phyloP scores from a whole-genome alignment of 2,797 vertebrate species.

The Corythornis leucogaster region DNA sequence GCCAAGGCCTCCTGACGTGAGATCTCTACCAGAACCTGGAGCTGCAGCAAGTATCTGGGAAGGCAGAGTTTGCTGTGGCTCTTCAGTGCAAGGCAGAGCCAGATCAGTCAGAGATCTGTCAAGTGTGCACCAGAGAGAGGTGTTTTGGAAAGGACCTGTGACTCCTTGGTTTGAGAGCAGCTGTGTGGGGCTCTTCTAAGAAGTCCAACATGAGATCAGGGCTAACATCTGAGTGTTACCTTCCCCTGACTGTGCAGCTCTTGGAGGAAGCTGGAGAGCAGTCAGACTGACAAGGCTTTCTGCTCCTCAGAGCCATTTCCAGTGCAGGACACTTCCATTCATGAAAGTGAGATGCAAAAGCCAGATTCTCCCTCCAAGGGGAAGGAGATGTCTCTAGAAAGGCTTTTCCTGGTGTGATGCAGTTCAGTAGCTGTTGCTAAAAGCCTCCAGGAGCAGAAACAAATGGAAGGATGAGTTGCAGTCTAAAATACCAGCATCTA shows the following conservation, averaged over 20 bases:
- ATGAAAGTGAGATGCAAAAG: background rate
- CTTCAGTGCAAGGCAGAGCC: background rate
- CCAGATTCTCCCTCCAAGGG: background rate
- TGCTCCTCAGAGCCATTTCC: background rate
- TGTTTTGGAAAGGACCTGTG: background rate
- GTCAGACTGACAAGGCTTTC: background rate
- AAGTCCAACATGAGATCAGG: background rate
- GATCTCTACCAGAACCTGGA: background rate
- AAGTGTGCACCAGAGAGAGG: background rate
- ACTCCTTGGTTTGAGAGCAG: background rate
- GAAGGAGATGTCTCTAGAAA: background rate
- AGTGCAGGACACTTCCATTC: background rate
- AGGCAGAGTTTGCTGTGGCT: background rate
- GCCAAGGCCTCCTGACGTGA: background rate
- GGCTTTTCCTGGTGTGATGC: background rate
- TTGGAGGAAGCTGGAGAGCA: background rate
- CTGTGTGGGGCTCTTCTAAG: background rate
- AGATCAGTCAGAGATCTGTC: background rate
- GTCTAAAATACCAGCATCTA: background rate
- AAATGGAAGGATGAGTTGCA: background rate
- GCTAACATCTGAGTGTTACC: fast-evolving
- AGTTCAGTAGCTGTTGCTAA: background rate
- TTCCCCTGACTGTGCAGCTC: fast-evolving
- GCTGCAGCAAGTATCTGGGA: background rate
- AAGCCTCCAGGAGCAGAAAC: background rate